Evolutionary conservation across 1,140 invertebrate species (phyloP).

Genomic region (Zaprionus camerounensis): DNA sequence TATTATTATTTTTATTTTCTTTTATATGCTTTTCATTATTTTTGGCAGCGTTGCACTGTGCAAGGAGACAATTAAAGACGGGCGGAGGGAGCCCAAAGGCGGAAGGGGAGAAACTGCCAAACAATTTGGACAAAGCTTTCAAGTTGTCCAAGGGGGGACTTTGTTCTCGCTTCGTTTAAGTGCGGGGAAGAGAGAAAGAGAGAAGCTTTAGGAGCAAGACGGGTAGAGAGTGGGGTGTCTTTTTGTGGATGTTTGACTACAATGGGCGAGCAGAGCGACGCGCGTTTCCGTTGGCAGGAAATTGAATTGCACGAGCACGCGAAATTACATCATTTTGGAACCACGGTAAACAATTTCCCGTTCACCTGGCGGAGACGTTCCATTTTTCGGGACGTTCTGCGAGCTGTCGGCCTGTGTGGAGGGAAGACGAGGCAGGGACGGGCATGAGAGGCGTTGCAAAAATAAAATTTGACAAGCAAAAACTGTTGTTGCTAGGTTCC

Average conservation of each 20-base stretch:
- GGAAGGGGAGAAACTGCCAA: conserved; percentile 43
- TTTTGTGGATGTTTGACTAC: conserved; percentile 57
- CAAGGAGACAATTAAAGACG: conserved; percentile 57
- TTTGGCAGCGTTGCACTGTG: conserved; percentile 32
- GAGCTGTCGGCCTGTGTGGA: no score
- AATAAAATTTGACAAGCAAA: conserved; percentile 67
- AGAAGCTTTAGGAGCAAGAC: background rate
- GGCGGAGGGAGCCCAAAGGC: background rate
- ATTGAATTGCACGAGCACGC: conserved; percentile 83
- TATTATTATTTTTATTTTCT: conserved; percentile 28
- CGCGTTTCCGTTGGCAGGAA: conserved; percentile 84
- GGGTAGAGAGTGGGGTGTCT: background rate
- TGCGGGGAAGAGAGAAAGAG: background rate
- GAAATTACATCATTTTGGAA: conserved; percentile 83
- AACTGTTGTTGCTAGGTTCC: conserved; percentile 69
- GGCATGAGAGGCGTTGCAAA: conserved; percentile 7
- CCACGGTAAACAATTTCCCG: conserved; percentile 82
- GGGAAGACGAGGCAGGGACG: no score
- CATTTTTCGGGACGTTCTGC: conserved; percentile 26
- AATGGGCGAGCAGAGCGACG: conserved; percentile 85
- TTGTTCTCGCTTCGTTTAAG: background rate
- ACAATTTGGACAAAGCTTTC: conserved; percentile 59
- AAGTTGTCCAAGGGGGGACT: conserved; percentile 26
- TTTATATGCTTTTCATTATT: conserved; percentile 24
- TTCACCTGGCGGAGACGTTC: conserved; percentile 60